Evolutionary conservation across 2,113 vertebrate genomes (phyloP), one percentile per base, ranked within the genome.

Genomic region (Bungarus multicinctus): DNA sequence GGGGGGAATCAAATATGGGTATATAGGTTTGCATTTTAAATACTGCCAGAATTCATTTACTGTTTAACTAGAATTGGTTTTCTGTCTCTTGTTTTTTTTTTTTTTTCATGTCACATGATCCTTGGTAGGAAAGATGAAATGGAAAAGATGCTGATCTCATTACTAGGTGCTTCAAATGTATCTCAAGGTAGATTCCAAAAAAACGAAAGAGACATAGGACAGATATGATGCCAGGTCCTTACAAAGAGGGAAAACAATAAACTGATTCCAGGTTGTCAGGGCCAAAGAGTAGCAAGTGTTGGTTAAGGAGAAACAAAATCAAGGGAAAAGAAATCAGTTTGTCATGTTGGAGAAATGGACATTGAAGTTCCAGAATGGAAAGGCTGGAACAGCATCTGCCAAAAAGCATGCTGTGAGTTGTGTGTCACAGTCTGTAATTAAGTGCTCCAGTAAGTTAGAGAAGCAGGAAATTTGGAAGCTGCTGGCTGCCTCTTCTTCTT

Each of bases 11-110:
- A 93, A 95, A 93, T 91, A 93, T 14, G 47, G 81, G 39, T 81
- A 43, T 96, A 97, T 97, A 43, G 0, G 27, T 87, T 92, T 95
- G 25, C 30, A 45, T 87, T 97, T 97, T 92, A 89, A 91, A 95
- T 93, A 96, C 89, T 94, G 47, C 50, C 60, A 85, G 87, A 81
- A 90, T 93, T 92, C 94, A 97, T 94, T 88, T 90, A 93, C 93
- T 89, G 45, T 4, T 91, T 95, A 96, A 87, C 95, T 89, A 89
- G 7, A 74, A 88, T 58, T 87, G 30, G 11, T 39, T 54, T 81
- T 89, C 22, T 81, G 53, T 54, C 85, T 23, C 30, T 87, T 39
- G 18, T 4, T 47, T 81, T 89, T 45, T 47, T 4, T 47, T 81
- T 89, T 45, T 47, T 88, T 47, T 81, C 39, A 81, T 23, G 16